phyloP scores from a whole-genome alignment of 2,113 vertebrate species.

The Ploceus nigricollis region DNA sequence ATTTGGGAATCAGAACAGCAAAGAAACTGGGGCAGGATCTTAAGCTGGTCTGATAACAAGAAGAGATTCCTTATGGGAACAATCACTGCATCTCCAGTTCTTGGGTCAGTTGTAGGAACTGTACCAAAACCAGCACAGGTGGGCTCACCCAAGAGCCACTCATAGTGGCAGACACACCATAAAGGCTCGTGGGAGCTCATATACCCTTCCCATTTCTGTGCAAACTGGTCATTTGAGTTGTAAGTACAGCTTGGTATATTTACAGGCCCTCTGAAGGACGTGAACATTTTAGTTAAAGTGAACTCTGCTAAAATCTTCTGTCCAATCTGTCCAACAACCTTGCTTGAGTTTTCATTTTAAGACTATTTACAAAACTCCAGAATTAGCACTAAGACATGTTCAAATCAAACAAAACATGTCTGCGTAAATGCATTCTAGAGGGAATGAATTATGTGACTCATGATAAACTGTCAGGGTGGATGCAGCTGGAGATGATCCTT shows the following conservation, averaged over 20 bases:
- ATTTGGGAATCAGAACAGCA: not conserved
- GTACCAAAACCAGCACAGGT: not conserved
- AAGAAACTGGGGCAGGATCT: not conserved
- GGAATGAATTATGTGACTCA: not conserved
- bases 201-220: not conserved
- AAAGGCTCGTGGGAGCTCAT: rapidly evolving
- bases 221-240: not conserved
- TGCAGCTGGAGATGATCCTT: not conserved
- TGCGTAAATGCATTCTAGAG: not conserved
- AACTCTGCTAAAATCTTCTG: not conserved
- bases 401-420: not conserved
- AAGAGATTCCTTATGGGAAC: not conserved
- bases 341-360: not conserved
- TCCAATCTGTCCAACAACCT: not conserved
- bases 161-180: not conserved
- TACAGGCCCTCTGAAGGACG: not conserved
- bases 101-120: not conserved
- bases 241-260: not conserved
- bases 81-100: not conserved
- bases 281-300: not conserved
- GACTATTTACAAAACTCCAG: not conserved
- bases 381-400: not conserved
- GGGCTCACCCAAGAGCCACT: not conserved
- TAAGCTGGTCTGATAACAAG: not conserved
- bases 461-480: not conserved